Conservation (phyloP, 1,140 invertebrate species). For the Asobara japonica region DNA sequence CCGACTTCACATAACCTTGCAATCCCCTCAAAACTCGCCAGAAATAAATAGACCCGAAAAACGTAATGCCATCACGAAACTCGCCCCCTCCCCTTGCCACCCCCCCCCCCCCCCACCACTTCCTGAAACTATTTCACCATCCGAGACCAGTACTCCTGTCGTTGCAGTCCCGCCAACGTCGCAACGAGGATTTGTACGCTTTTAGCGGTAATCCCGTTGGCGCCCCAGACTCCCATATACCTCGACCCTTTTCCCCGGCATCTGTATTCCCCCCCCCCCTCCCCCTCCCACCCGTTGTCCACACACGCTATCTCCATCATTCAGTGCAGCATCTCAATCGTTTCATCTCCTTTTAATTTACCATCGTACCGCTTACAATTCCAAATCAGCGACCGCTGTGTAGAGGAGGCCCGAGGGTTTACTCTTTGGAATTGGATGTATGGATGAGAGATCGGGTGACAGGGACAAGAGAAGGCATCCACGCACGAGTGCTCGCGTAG, state of each 20-base stretch:
- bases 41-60: background rate
- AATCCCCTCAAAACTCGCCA: background rate
- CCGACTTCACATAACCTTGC: too few species aligned
- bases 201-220: constrained; percentile 54
- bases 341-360: background rate
- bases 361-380: background rate
- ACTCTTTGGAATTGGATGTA: constrained; percentile 10
- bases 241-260: background rate
- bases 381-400: constrained; percentile 3
- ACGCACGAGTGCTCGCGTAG: constrained; percentile 35
- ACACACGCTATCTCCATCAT: background rate
- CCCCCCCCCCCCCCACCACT: constrained; percentile 24
- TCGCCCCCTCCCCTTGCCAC: background rate
- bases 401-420: background rate
- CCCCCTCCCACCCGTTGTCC: background rate
- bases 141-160: background rate
- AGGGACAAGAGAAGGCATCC: constrained; percentile 2
- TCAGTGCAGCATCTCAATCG: background rate
- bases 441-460: constrained; percentile 17
- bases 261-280: background rate
- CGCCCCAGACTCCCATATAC: constrained; percentile 33
- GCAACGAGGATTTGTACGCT: constrained; percentile 57
- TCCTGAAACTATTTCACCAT: constrained; percentile 42
- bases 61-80: background rate
- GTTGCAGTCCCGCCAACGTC: constrained; percentile 33